Evolutionary conservation across 2,797 vertebrate genomes (phyloP), one percentile per base, ranked within the genome.

Genomic region (Rhabdophis nuchalis): DNA sequence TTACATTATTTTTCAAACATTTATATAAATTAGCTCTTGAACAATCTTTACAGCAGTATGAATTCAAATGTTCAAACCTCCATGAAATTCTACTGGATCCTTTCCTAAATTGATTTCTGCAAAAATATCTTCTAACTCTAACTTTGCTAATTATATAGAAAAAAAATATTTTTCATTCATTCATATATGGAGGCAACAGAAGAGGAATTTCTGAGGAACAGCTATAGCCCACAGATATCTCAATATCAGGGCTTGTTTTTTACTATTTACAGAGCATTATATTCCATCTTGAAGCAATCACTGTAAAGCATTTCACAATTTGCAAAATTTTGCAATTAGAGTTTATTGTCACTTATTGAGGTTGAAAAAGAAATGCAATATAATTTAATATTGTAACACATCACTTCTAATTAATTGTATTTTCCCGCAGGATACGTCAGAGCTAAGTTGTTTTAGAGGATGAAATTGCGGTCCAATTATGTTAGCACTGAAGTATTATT

Each of bases 351-450:
- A 96, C 95, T 95, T 96, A 96, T 94, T 95, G 94, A 93, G 94
- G 93, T 94, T 90, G 94, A 95, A 96, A 96, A 94, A 94, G 96
- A 85, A 90, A 91, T 56, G 27, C 86, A 93, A 95, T 91, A 92
- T 95, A 95, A 94, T 96, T 95, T 94, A 95, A 97, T 97, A 97
- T 97, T 96, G 96, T 97, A 96, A 97, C 96, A 93, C 94, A 91
- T 92, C 95, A 95, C 95, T 94, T 86, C 57, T 95, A 95, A 97
- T 96, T 97, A 97, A 95, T 96, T 97, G 50, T 53, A 54, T 98
- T 97, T 97, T 97, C 96, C 94, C 96, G 0, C 6, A 64, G 32
- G 57, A 60, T 25, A 97, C 97, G 97, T 97, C 97, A 97, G 96
- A 97, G 96, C 95, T 96, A 96, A 88, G 2, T 96, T 88, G 96